Base-by-base conservation (phyloP, 2,113 vertebrate species). In the Pteronura brasiliensis region DNA sequence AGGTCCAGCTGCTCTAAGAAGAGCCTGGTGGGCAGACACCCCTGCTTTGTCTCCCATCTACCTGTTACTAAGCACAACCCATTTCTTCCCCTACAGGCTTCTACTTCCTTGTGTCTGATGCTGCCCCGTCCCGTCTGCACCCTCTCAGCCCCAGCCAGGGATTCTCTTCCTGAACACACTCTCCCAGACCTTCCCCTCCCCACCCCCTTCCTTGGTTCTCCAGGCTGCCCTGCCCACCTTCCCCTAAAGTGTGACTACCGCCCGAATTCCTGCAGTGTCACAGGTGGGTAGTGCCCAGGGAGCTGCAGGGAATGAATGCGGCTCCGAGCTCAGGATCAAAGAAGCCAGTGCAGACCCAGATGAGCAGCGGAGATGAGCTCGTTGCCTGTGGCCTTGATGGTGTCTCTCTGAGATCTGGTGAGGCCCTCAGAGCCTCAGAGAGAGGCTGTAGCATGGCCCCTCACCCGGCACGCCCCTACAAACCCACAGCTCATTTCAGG, bases 201-300 rank as follows among this genome's bases (percentile, higher is more conserved):
- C 59, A 1, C 63, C 63, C 63, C 14, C 63, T 67, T 13, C 21
- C 59, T 15, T 4, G 5, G 29, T 36, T 77, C 39, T 39, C 18
- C 7, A 12, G 59, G 17, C 18, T 20, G 7, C 63, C 13, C 59
- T 36, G 2, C 6, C 44, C 49, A 15, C 63, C 63, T 63, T 31
- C 1, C 1, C 52, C 52, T 20, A 7, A 36, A 49, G 42, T 6
- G 0, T 0, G 0, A 61, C 2, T 25, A 12, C 52, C 1, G 3
- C 14, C 21, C 7, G 0, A 3, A 4, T 2, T 18, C 49, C 52
- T 13, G 3, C 23, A 12, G 14, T 1, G 2, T 42, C 23, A 2
- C 1, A 12, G 3, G 29, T 27, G 36, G 27, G 9, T 6, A 8
- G 20, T 2, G 1, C 20, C 1, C 11, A 5, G 44, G 12, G 13